Conservation (phyloP, 2,797 vertebrate genomes). For the Cossypha caffra region DNA sequence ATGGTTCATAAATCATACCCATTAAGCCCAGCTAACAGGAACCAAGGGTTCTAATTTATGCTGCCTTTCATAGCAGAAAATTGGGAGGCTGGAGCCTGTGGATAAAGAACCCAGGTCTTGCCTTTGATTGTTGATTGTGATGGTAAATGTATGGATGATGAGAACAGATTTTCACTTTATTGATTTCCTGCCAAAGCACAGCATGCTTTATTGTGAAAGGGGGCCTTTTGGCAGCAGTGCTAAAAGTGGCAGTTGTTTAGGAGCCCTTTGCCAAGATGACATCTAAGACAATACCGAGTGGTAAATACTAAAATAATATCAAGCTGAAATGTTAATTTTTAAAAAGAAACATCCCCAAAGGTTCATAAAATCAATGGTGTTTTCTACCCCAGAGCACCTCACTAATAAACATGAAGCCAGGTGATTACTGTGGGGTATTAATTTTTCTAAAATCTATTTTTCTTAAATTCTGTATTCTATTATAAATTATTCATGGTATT, state of each 20-base stretch:
- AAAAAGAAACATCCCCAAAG: slow-evolving; percentile 68
- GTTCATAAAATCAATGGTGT: slow-evolving; percentile 71
- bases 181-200: slow-evolving; percentile 99
- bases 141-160: slow-evolving; percentile 99
- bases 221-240: slow-evolving; percentile 84
- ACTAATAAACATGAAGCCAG: slow-evolving; percentile 28
- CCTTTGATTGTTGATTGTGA: slow-evolving; percentile 99
- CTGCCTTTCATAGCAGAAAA: slow-evolving; percentile 99
- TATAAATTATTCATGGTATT: slow-evolving; percentile 73
- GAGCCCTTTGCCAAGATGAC: slow-evolving; percentile 85
- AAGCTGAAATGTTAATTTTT: slow-evolving; percentile 79
- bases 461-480: slow-evolving; percentile 55
- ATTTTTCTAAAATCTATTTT: slow-evolving; percentile 46
- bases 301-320: slow-evolving; percentile 84
- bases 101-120: slow-evolving; percentile 99
- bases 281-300: slow-evolving; percentile 83
- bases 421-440: slow-evolving; percentile 36
- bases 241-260: slow-evolving; percentile 85
- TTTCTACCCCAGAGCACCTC: slow-evolving; percentile 43
- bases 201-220: slow-evolving; percentile 93
- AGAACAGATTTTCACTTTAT: slow-evolving; percentile 99
- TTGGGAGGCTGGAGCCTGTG: slow-evolving; percentile 98
- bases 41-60: slow-evolving; percentile 99
- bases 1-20: slow-evolving; percentile 99
- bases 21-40: slow-evolving; percentile 99